A percentile compares a stretch with the other conserved stretches of the same genome.
Conservation (phyloP, 2,113 vertebrate species). For the Poeciliopsis turrubarensis region DNA sequence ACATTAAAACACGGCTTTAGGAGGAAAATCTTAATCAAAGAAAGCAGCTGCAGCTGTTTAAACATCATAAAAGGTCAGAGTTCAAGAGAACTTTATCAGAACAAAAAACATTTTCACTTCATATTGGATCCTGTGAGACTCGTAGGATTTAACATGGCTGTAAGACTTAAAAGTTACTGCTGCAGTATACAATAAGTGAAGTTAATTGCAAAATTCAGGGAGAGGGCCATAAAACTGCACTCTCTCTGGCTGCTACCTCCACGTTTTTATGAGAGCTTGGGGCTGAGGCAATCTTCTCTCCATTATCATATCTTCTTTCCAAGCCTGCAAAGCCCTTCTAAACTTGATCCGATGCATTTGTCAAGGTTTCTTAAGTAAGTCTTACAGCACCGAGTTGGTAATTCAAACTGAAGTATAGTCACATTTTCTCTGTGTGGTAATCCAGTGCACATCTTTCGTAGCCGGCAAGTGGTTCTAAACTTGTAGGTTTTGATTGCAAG, state of each 20-base stretch:
- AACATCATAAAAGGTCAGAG: neutral
- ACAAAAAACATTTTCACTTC: neutral
- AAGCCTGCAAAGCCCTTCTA: constrained; percentile 3
- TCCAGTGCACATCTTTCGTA: neutral
- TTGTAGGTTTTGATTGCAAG: neutral
- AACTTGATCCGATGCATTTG: neutral
- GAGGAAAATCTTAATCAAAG: neutral
- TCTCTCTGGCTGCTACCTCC: neutral
- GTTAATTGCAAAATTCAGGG: neutral
- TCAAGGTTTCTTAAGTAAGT: neutral
- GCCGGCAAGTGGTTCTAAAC: neutral
- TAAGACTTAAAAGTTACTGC: neutral
- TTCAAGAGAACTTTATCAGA: neutral
- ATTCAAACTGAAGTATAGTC: neutral
- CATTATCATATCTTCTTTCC: constrained; percentile 16
- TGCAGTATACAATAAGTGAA: neutral
- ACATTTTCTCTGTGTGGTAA: neutral
- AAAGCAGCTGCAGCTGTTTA: neutral
- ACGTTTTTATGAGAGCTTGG: neutral
- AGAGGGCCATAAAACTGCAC: neutral
- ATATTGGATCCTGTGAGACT: neutral
- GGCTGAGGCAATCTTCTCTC: constrained; percentile 4
- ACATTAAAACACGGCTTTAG: neutral
- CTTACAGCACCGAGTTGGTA: neutral
- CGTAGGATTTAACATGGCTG: neutral